Percentiles rank a stretch among this genome's conserved stretches.
Conservation (phyloP, 1,140 invertebrate genomes). For the Nasonia longicornis region DNA sequence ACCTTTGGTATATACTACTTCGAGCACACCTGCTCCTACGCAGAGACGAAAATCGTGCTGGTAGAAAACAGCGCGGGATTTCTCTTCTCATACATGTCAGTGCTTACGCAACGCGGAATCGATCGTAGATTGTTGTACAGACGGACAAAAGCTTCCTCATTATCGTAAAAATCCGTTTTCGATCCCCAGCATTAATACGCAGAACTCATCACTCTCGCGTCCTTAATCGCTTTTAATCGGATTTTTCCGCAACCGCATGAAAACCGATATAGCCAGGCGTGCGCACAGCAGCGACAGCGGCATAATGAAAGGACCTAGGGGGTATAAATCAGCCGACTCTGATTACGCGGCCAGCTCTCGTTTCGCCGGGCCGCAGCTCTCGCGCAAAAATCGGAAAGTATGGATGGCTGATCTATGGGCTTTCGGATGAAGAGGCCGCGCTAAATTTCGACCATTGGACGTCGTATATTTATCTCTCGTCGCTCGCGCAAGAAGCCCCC, state of each 20-base stretch:
- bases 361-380: too few relatives aligned
- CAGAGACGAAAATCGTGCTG: background rate
- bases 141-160: too few relatives aligned
- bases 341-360: background rate
- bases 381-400: background rate
- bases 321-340: background rate
- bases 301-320: background rate
- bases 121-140: too few relatives aligned
- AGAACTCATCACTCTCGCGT: background rate
- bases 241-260: background rate
- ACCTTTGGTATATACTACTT: background rate
- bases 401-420: constrained; percentile 5
- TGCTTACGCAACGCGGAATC: too few relatives aligned
- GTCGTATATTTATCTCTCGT: background rate
- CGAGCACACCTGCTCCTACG: too few relatives aligned
- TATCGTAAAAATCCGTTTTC: too few relatives aligned
- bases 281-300: background rate
- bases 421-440: background rate
- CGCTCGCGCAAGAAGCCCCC: background rate
- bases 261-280: background rate
- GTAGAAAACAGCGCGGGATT: background rate
- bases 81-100: background rate
- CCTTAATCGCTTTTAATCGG: background rate
- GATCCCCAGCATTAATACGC: background rate
- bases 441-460: background rate